Evolutionary conservation across 2,797 vertebrate genomes (phyloP).

Genomic region (Todus mexicanus): DNA sequence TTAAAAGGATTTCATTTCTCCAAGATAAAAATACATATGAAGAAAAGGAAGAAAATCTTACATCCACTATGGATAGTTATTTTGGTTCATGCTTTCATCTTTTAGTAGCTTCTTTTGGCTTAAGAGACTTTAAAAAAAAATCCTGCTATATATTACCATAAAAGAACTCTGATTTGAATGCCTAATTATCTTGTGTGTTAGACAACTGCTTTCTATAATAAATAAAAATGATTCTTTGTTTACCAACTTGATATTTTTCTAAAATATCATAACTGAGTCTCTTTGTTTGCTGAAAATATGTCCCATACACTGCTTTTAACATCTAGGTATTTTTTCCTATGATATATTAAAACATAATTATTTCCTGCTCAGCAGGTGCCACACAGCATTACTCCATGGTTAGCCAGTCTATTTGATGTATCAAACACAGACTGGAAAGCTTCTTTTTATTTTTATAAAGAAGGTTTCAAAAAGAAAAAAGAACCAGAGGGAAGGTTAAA

Average conservation of each 20-base stretch:
- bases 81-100: constrained; percentile 21
- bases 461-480: not conserved
- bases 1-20: not conserved
- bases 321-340: not conserved
- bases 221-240: not conserved
- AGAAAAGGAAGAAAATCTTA: not conserved
- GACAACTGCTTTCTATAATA: not conserved
- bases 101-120: constrained; percentile 15
- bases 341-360: not conserved
- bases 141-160: not conserved
- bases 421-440: not conserved
- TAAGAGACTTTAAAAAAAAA: not conserved
- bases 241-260: not conserved
- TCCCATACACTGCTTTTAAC: not conserved
- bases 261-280: not conserved
- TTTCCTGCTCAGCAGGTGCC: not conserved
- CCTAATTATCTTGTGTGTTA: not conserved
- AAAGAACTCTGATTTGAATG: constrained; percentile 11
- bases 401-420: not conserved
- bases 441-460: not conserved
- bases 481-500: not conserved
- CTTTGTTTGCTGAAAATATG: not conserved
- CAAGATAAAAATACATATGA: not conserved
- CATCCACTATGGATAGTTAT: not conserved
- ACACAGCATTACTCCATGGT: not conserved